Percentiles rank a stretch among this genome's conserved stretches.
These are phyloP conservation scores for Agrenia bidenticulata DNA, from an alignment of 2,888 invertebrate species.

Conservation along the genomic window DNA sequence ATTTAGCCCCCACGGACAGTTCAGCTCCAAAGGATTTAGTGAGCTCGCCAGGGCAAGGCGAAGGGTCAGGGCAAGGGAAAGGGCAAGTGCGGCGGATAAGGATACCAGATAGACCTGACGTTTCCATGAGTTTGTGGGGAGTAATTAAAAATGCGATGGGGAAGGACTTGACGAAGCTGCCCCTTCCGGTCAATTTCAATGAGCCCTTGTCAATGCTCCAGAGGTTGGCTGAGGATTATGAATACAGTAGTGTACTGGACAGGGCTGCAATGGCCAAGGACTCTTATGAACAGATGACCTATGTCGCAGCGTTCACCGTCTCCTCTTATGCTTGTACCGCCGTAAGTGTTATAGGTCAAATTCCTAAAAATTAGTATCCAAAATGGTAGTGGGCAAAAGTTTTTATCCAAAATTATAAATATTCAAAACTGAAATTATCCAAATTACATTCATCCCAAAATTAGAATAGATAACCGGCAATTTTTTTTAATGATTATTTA, in stretches of 20 bases:
- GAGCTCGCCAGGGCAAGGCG: neutral
- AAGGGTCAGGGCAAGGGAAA: neutral
- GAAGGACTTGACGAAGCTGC: constrained; percentile 97
- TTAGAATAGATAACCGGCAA: too few species aligned
- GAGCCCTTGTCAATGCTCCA: constrained; percentile 99
- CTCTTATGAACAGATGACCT: constrained; percentile 87
- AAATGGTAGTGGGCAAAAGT: too few species aligned
- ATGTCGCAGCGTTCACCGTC: constrained; percentile 95
- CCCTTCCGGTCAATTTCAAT: constrained; percentile 98
- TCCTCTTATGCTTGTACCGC: constrained; percentile 81
- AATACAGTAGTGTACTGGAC: constrained; percentile 89
- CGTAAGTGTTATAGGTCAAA: too few species aligned
- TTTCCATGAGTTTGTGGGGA: constrained; percentile 94
- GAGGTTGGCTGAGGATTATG: constrained; percentile 94
- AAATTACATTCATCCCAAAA: too few species aligned
- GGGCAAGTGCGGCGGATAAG: constrained; percentile 64
- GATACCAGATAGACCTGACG: constrained; percentile 89
- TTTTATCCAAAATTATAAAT: too few species aligned
- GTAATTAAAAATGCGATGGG: constrained; percentile 99
- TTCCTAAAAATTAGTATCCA: too few species aligned
- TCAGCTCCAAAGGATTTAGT: neutral
- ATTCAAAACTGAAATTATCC: too few species aligned
- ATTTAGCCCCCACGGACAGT: too few species aligned
- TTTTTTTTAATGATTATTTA: neutral
- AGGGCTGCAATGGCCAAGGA: constrained; percentile 78